Percentiles rank a stretch among this genome's conserved stretches.
phyloP scores from a whole-genome alignment of 1,140 invertebrate species.

The Neoseiulus cucumeris region DNA sequence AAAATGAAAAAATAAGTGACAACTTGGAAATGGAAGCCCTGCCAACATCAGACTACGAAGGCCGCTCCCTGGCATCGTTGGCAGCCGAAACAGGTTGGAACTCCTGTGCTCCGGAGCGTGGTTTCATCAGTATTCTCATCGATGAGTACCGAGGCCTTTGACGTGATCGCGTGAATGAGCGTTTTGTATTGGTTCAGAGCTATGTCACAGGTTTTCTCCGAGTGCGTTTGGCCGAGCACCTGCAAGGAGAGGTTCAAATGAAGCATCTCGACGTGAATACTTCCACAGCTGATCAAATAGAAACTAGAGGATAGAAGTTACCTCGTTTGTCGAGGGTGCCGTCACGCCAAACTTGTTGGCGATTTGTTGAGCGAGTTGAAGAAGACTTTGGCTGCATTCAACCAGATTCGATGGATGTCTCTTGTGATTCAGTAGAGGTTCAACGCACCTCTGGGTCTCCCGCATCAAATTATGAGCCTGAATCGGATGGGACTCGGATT shows the following conservation, averaged over 20 bases:
- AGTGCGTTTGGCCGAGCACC: background rate
- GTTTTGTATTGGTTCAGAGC: background rate
- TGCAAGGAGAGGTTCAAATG: too few relatives aligned
- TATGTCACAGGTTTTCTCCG: slow-evolving; percentile 4
- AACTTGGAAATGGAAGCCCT: too few relatives aligned
- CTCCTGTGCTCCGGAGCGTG: background rate
- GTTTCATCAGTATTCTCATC: background rate
- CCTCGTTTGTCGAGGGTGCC: background rate
- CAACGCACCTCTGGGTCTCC: background rate
- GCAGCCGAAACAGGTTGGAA: background rate
- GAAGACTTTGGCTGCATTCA: background rate
- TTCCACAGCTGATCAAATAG: too few relatives aligned
- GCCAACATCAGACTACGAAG: too few relatives aligned
- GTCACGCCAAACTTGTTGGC: background rate
- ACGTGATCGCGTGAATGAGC: background rate
- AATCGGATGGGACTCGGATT: too few relatives aligned
- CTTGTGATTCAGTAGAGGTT: background rate
- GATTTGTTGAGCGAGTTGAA: background rate
- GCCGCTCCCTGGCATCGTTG: background rate
- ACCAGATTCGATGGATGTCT: background rate
- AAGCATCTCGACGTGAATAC: background rate
- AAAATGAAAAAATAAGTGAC: too few relatives aligned
- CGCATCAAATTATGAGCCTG: slow-evolving; percentile 1
- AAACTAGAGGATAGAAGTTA: too few relatives aligned
- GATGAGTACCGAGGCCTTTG: background rate